phyloP scores from a whole-genome alignment of 2,113 vertebrate species.

The Psephotus haematonotus region DNA sequence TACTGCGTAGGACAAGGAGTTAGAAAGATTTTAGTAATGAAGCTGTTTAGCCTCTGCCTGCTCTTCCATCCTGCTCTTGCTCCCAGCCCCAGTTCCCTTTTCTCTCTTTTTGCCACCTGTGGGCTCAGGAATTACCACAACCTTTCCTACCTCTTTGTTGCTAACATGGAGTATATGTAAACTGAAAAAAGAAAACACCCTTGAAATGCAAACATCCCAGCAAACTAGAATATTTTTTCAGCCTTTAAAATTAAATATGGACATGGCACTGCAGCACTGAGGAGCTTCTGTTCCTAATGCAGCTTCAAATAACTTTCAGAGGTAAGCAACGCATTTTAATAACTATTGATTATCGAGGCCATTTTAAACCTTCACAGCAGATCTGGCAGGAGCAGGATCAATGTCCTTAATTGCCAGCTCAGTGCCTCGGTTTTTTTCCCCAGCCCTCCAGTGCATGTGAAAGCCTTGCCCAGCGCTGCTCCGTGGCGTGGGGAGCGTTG shows the following conservation, averaged over 20 bases:
- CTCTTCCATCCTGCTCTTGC: neutral
- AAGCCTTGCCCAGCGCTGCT: accelerated
- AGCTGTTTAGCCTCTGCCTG: neutral
- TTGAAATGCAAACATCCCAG: neutral
- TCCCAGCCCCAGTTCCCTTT: neutral
- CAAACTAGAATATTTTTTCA: neutral
- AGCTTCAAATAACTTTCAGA: neutral
- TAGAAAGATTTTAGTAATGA: neutral
- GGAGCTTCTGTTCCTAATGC: neutral
- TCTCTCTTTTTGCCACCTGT: neutral
- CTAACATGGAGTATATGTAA: accelerated
- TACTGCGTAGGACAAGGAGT: neutral
- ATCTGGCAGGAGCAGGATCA: neutral
- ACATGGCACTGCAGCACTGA: neutral
- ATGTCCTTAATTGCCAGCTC: neutral
- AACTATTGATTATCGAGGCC: neutral
- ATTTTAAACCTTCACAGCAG: neutral
- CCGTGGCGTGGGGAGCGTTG: accelerated
- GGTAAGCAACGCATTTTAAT: neutral
- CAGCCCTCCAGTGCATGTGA: accelerated
- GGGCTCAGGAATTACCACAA: neutral
- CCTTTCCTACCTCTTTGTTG: neutral
- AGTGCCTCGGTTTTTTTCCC: neutral
- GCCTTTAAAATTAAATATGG: neutral
- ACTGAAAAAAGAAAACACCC: neutral